phyloP scores from a whole-genome alignment of 2,888 invertebrate species.

The Dynastes hyllus region DNA sequence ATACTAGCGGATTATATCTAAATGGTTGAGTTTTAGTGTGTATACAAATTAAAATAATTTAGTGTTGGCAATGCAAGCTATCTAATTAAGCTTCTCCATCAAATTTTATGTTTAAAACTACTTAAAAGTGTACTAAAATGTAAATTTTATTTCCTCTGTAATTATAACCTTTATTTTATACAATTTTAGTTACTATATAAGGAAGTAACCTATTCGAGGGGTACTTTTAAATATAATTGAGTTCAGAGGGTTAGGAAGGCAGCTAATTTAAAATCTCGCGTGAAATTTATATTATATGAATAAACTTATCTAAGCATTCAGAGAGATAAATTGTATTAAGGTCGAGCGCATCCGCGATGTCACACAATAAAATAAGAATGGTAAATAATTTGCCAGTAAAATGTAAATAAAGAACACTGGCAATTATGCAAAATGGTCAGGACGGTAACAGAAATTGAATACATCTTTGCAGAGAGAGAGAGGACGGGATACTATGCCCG shows the following conservation, averaged over 20 bases:
- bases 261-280: conserved; percentile 43
- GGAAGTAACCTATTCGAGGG: not conserved
- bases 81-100: too few relatives aligned
- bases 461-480: conserved; percentile 46
- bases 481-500: conserved; percentile 33
- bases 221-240: conserved; percentile 19
- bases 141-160: too few relatives aligned
- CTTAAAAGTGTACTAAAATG: too few relatives aligned
- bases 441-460: conserved; percentile 51
- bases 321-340: conserved; percentile 48
- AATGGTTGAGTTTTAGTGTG: too few relatives aligned
- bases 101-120: too few relatives aligned
- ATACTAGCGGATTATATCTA: too few relatives aligned
- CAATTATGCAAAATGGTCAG: conserved; percentile 52
- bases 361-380: conserved; percentile 49
- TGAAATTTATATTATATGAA: conserved; percentile 41
- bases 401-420: conserved; percentile 49
- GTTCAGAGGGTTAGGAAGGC: conserved; percentile 20
- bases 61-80: too few relatives aligned
- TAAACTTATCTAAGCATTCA: conserved; percentile 50
- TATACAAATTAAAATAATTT: too few relatives aligned
- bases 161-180: not conserved
- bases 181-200: not conserved
- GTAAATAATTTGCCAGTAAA: conserved; percentile 49
- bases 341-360: conserved; percentile 36